Conservation (phyloP, 2,113 vertebrate species). For the Cephalopterus ornatus region DNA sequence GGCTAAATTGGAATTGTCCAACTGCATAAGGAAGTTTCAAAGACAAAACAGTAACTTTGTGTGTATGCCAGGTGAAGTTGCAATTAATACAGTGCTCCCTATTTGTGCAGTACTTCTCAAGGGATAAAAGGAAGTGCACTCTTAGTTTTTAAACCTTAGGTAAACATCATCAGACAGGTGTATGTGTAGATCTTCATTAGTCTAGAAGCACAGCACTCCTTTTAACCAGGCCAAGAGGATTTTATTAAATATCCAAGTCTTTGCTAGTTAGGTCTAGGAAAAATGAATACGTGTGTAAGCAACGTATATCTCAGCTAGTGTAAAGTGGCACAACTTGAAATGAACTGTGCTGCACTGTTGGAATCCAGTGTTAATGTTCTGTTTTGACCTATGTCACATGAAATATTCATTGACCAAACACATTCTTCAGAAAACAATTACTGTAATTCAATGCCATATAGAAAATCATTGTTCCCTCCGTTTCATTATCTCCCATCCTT, state of each 20-base stretch:
- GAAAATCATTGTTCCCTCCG: neutral
- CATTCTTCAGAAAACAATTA: neutral
- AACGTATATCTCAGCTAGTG: neutral
- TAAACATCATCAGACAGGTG: neutral
- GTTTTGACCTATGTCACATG: neutral
- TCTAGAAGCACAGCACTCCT: neutral
- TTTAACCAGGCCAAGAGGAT: neutral
- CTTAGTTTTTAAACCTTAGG: neutral
- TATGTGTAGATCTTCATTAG: neutral
- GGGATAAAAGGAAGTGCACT: neutral
- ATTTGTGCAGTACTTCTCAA: neutral
- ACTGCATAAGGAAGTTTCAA: neutral
- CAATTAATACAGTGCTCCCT: neutral
- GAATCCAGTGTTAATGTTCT: neutral
- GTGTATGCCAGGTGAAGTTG: neutral
- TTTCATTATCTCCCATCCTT: neutral
- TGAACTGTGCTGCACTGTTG: neutral
- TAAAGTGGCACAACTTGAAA: neutral
- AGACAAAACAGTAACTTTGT: neutral
- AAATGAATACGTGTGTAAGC: neutral
- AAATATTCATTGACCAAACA: neutral
- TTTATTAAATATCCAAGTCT: neutral
- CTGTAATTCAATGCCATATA: neutral
- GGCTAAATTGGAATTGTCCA: neutral
- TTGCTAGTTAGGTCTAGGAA: neutral